Evolutionary conservation across 2,888 invertebrate genomes (phyloP).

Genomic region (Drosophila anomalata): DNA sequence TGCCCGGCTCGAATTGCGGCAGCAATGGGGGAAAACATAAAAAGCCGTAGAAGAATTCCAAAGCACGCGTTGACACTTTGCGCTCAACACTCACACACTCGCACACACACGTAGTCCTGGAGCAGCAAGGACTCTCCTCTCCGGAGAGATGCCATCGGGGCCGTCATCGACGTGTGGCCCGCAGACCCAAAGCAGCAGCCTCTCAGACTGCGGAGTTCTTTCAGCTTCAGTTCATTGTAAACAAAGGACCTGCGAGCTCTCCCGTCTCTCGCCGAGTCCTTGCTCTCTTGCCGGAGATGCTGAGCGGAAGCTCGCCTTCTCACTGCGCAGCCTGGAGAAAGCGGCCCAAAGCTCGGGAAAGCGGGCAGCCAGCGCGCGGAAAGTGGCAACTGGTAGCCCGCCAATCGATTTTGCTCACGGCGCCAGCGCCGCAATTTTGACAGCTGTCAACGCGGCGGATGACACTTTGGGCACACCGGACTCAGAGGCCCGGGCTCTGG

Average conservation of each 20-base stretch:
- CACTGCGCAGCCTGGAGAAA: slow-evolving; percentile 49
- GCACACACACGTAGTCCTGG: slow-evolving; percentile 26
- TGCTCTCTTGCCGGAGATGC: slow-evolving; percentile 17
- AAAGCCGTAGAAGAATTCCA: slow-evolving; percentile 64
- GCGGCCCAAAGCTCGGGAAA: slow-evolving; percentile 50
- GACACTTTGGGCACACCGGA: slow-evolving; percentile 53
- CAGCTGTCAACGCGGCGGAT: slow-evolving; percentile 74
- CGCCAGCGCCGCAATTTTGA: slow-evolving; percentile 74
- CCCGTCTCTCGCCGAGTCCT: slow-evolving; percentile 21
- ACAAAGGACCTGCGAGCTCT: slow-evolving; percentile 64
- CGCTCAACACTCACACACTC: slow-evolving; percentile 67
- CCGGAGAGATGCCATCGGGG: slow-evolving; percentile 67
- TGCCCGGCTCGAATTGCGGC: slow-evolving; percentile 24
- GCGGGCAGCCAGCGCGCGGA: neutral
- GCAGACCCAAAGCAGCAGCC: slow-evolving; percentile 56
- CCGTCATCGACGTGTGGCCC: slow-evolving; percentile 61
- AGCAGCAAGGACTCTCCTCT: slow-evolving; percentile 57
- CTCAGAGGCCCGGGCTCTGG: neutral
- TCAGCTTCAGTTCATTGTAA: slow-evolving; percentile 58
- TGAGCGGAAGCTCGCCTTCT: slow-evolving; percentile 36
- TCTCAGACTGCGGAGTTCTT: slow-evolving; percentile 42
- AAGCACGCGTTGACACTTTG: slow-evolving; percentile 77
- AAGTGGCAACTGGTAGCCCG: slow-evolving; percentile 45
- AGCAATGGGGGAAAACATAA: slow-evolving; percentile 9
- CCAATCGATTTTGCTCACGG: slow-evolving; percentile 69